Base-by-base conservation (phyloP, 1,140 invertebrate genomes). In the Pararge aegeria region DNA sequence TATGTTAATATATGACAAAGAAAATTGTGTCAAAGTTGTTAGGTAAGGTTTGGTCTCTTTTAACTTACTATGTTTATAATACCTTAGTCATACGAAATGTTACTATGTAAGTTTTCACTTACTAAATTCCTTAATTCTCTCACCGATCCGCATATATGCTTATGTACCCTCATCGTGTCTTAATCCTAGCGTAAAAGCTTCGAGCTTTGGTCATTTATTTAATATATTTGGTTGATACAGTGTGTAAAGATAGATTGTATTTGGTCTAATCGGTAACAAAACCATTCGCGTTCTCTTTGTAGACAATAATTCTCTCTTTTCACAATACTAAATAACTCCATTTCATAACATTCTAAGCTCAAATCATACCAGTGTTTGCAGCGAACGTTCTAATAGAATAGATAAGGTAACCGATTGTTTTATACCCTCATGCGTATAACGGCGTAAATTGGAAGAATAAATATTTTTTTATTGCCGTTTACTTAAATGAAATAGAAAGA, bases 201-300 rank as follows among this genome's bases (percentile, higher is more conserved):
- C 77, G 66, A 85, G 84, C 84, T 87, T 87, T 87, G 82, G 82
- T 85, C 82, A 78, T 77, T 79, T 60, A 60, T 73, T 27, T 76
- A 70, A 72, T 68, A 70, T 83, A 78, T 80, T 84, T 80, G 82
- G 77, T 84, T 77, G 68, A 64, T 75, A 75, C 61, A 68, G 68
- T 66, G 71, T 73, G 64, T 66, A 65, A 72, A 68, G 53, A 58
- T 58, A 58, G 50, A 27, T 60, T 61, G 37, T 29, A 63, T 72
- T 72, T 69, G 63, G 66, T 65, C 62, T 55, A 54, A 61, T 68
- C 63, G 73, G 73, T 80, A 75, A 75, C 69, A 65, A 60, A 67
- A 59, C 37, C 19, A 16, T 29, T 46, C 55, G 55, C 16, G 13
- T 37, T 52, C 1, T 46, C 3, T 9, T 21, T 46, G 15, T 42